A percentile compares a stretch with the other conserved stretches of the same genome.
Evolutionary conservation across 2,113 vertebrate genomes (phyloP).

Genomic region (Pogonocichla stellata): DNA sequence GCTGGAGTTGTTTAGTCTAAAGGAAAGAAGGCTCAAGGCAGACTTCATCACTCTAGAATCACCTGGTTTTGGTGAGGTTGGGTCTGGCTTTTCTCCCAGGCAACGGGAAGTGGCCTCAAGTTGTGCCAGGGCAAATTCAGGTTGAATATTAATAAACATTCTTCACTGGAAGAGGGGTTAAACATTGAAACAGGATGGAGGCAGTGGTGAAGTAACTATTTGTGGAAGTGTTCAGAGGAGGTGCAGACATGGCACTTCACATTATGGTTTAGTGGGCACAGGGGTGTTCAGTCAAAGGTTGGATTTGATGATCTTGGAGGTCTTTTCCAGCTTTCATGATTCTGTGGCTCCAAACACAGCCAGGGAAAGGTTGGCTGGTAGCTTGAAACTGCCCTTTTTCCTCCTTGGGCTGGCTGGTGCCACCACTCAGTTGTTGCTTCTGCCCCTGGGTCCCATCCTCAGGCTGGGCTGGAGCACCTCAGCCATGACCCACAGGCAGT

Average conservation of each 20-base stretch:
- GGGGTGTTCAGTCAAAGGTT: not conserved
- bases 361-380: not conserved
- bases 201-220: not conserved
- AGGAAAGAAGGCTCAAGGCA: not conserved
- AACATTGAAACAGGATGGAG: not conserved
- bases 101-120: not conserved
- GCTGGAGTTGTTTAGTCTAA: not conserved
- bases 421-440: not conserved
- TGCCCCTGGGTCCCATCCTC: not conserved
- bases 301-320: not conserved
- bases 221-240: not conserved
- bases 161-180: too few relatives aligned
- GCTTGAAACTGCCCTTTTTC: not conserved
- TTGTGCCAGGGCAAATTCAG: not conserved
- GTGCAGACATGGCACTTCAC: too few relatives aligned
- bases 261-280: rapidly evolving
- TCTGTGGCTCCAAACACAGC: not conserved
- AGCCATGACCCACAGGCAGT: not conserved
- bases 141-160: not conserved
- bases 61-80: not conserved
- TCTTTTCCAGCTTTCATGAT: not conserved
- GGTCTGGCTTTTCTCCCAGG: not conserved
- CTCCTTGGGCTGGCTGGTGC: not conserved
- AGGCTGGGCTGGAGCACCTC: not conserved
- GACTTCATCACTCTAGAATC: rapidly evolving